Conservation (phyloP, 2,113 vertebrate genomes). For the Anoura caudifer region DNA sequence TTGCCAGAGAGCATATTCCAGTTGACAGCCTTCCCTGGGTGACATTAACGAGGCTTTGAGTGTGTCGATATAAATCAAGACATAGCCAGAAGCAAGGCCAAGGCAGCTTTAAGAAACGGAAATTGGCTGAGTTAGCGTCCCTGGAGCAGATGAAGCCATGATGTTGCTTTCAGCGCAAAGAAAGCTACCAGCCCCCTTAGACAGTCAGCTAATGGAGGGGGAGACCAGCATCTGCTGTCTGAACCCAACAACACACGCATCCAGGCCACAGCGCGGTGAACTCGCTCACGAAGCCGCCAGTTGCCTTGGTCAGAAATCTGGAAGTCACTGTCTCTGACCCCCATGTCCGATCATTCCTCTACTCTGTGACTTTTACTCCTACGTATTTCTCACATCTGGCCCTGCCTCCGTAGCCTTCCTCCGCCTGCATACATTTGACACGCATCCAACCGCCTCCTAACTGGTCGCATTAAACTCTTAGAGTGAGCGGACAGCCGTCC, state of each 20-base stretch:
- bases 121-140: not conserved
- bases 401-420: not conserved
- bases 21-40: conserved; percentile 70
- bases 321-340: not conserved
- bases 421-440: not conserved
- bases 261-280: not conserved
- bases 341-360: not conserved
- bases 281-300: not conserved
- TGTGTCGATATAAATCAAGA: conserved; percentile 71
- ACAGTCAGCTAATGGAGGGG: not conserved
- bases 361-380: not conserved
- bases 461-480: not conserved
- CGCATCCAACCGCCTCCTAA: not conserved
- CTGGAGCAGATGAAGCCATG: conserved; percentile 17
- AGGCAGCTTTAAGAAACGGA: not conserved
- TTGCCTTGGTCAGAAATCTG: not conserved
- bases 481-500: not conserved
- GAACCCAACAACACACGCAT: not conserved
- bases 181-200: not conserved
- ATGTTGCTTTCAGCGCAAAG: not conserved
- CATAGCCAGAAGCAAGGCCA: conserved; percentile 53
- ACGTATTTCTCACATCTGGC: not conserved
- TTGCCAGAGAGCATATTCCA: conserved; percentile 62
- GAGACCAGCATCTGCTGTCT: not conserved
- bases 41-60: conserved; percentile 65